Percentiles rank a stretch among this genome's conserved stretches.
These are phyloP conservation scores for Oscarella lobularis DNA, from an alignment of 37 sponge, comb jelly and placozoan genomes.

Conservation along the genomic window DNA sequence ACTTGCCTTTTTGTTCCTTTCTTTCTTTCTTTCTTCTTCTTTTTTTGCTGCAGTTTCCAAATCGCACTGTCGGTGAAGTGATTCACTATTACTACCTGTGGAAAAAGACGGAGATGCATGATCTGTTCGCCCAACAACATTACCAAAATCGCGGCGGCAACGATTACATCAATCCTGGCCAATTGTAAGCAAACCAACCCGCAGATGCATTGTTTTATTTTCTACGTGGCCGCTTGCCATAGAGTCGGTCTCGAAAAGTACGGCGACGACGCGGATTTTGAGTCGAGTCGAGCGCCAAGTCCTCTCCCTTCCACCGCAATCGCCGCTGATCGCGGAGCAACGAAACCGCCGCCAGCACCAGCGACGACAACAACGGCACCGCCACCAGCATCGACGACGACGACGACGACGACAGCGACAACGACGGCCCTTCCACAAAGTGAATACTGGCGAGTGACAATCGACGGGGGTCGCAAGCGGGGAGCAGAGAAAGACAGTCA, in stretches of 20 bases:
- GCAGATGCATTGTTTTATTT: no score
- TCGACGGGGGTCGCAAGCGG: not conserved
- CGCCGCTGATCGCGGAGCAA: not conserved
- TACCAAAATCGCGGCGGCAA: slow-evolving; percentile 26
- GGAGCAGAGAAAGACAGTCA: not conserved
- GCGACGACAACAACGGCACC: not conserved
- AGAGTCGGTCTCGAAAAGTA: not conserved
- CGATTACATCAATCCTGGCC: slow-evolving; percentile 28
- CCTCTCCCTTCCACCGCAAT: not conserved
- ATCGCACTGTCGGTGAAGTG: slow-evolving; percentile 69
- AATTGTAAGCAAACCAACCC: slow-evolving; percentile 48
- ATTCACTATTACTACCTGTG: slow-evolving; percentile 91
- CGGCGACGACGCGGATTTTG: not conserved
- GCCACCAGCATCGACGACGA: not conserved
- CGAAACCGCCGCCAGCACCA: not conserved
- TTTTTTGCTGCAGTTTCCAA: slow-evolving; percentile 31
- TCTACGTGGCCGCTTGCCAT: no score
- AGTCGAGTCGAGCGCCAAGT: slow-evolving; percentile 1
- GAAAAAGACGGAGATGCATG: slow-evolving; percentile 87
- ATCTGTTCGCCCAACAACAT: slow-evolving; percentile 23
- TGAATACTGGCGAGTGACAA: not conserved
- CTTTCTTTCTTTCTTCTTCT: not conserved
- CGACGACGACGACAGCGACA: not conserved
- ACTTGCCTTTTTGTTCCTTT: no score
- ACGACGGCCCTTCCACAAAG: not conserved